These are phyloP conservation scores for Corythornis vintsioides DNA, from an alignment of 2,113 vertebrate species.

Conservation along the genomic window DNA sequence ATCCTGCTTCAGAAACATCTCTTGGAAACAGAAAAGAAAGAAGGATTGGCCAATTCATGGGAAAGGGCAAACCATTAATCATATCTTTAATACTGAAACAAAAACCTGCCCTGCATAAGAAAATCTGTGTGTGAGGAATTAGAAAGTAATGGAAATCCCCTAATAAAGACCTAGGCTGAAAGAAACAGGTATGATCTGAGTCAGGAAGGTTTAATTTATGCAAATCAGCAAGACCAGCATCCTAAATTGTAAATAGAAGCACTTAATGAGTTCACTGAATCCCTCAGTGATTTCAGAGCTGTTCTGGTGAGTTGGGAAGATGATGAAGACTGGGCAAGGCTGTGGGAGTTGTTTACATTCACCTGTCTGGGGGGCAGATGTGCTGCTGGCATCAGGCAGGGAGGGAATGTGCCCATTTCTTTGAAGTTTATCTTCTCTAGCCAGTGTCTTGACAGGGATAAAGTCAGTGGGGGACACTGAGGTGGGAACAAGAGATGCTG, in stretches of 20 bases:
- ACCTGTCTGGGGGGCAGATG: background rate
- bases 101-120: background rate
- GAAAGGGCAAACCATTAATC: conserved; percentile 1
- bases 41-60: background rate
- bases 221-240: background rate
- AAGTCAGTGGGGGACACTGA: background rate
- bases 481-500: background rate
- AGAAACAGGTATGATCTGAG: conserved; percentile 17
- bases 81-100: background rate
- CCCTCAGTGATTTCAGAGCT: conserved; percentile 31
- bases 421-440: background rate
- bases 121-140: background rate
- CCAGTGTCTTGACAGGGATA: background rate
- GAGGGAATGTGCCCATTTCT: background rate
- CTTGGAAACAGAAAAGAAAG: background rate
- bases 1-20: background rate
- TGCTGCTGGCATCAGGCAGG: background rate
- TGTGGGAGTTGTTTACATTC: background rate
- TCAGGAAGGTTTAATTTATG: conserved; percentile 36
- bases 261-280: conserved; percentile 41
- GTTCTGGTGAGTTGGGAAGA: background rate
- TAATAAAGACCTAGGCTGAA: background rate
- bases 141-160: background rate
- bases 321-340: conserved; percentile 1
- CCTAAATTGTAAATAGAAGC: conserved; percentile 29